A percentile compares a stretch with the other conserved stretches of the same genome.
Evolutionary conservation across 2,113 vertebrate genomes (phyloP).

Genomic region (Phrynocephalus versicolor): DNA sequence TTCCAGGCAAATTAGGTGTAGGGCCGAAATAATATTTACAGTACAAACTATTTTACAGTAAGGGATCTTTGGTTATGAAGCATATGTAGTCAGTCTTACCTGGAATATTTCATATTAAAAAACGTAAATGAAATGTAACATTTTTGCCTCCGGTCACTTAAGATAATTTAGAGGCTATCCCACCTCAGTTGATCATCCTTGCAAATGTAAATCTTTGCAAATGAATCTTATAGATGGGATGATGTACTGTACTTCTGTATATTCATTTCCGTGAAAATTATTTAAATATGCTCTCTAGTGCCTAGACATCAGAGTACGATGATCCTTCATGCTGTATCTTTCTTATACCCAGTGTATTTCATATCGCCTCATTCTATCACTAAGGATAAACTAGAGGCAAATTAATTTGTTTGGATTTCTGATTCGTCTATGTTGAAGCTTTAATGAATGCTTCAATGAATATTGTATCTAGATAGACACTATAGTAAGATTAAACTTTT

Average conservation of each 20-base stretch:
- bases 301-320: too few species aligned
- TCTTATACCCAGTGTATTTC: background rate
- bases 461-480: background rate
- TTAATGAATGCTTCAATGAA: background rate
- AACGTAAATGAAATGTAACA: background rate
- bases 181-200: background rate
- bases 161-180: background rate
- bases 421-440: background rate
- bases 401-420: background rate
- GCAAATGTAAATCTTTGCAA: too few species aligned
- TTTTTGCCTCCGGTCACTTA: background rate
- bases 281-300: too few species aligned
- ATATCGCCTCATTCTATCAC: background rate
- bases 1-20: background rate
- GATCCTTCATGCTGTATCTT: background rate
- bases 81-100: background rate
- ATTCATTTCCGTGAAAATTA: too few species aligned
- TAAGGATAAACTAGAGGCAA: background rate
- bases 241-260: too few species aligned
- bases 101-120: background rate
- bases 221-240: too few species aligned
- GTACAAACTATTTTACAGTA: background rate
- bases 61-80: background rate
- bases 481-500: constrained; percentile 19
- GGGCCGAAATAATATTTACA: background rate